phyloP scores from a whole-genome alignment of 2,797 vertebrate genomes.

The Sebastes iracundus region DNA sequence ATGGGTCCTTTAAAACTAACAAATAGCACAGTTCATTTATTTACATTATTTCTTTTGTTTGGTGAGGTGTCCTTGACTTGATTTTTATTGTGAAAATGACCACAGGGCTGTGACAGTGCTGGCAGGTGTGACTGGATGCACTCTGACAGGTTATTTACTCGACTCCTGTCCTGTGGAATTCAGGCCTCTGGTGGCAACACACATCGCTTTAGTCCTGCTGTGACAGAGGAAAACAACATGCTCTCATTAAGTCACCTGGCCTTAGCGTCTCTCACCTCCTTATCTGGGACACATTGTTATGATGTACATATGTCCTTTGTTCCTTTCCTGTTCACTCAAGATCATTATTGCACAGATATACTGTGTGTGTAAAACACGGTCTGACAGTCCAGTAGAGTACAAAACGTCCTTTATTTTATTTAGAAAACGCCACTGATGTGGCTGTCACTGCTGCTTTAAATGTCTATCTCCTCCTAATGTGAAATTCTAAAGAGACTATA shows the following conservation, averaged over 20 bases:
- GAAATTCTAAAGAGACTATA: background rate
- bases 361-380: background rate
- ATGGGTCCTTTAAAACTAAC: background rate
- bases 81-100: conserved; percentile 10
- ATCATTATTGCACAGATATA: background rate
- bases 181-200: conserved; percentile 48
- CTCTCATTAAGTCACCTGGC: conserved; percentile 62
- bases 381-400: background rate
- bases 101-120: conserved; percentile 27
- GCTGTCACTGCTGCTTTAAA: background rate
- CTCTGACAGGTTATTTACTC: conserved; percentile 55
- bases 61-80: conserved; percentile 19
- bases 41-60: background rate
- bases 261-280: conserved; percentile 30
- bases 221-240: conserved; percentile 45
- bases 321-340: background rate
- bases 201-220: conserved; percentile 27
- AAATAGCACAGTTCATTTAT: background rate
- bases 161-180: conserved; percentile 36
- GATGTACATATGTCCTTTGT: background rate
- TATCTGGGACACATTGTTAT: background rate
- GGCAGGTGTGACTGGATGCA: conserved; percentile 58
- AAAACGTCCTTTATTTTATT: background rate
- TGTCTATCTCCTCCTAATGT: background rate
- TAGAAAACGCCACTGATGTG: background rate